Evolutionary conservation across 2,797 vertebrate genomes (phyloP).

Genomic region (Podarcis lilfordi): DNA sequence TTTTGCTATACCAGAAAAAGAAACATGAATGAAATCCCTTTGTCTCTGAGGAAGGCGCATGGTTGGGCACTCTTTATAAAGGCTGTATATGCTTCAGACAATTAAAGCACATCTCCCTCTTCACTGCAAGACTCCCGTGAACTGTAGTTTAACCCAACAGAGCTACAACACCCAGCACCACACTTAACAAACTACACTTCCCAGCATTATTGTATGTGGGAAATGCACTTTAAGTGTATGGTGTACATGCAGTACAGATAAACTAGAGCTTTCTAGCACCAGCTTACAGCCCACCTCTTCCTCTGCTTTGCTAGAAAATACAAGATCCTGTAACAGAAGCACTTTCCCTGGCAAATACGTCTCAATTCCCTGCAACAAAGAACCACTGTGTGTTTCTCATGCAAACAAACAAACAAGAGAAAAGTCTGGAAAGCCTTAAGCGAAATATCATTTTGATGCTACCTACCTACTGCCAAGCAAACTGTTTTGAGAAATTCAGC

Average conservation of each 20-base stretch:
- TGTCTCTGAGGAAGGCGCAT: not conserved
- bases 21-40: not conserved
- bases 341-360: not conserved
- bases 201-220: no score
- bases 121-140: no score
- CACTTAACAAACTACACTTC: no score
- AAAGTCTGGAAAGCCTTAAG: not conserved
- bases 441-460: conserved; percentile 4
- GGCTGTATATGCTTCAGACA: no score
- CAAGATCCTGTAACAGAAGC: not conserved
- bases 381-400: not conserved
- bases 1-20: not conserved
- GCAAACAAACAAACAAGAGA: not conserved
- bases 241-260: not conserved
- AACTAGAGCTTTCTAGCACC: not conserved
- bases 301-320: not conserved
- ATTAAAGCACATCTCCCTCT: no score
- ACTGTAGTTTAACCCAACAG: no score
- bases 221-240: no score
- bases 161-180: no score
- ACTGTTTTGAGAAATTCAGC: not conserved
- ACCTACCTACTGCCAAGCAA: not conserved
- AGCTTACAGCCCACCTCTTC: not conserved
- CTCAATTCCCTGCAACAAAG: not conserved
- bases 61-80: not conserved